Percentiles rank a stretch among this genome's conserved stretches.
Conservation (phyloP, 2,888 invertebrate genomes). For the Sphecodes monilicornis region DNA sequence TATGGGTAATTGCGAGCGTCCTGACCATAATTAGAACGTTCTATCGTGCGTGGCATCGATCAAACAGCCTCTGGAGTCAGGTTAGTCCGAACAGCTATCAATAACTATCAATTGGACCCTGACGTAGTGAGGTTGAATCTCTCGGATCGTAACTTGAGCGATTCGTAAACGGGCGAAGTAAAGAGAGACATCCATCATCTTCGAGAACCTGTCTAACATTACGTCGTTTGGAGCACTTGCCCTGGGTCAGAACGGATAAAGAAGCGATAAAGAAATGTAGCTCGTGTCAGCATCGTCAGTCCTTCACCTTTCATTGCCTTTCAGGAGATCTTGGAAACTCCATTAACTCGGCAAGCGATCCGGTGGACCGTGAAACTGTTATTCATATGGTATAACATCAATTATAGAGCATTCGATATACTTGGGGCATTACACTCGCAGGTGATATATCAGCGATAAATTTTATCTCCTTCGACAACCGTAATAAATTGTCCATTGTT, state of each 20-base stretch:
- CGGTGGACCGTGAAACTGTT: slow-evolving; percentile 54
- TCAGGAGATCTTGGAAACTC: slow-evolving; percentile 68
- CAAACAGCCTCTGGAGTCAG: slow-evolving; percentile 75
- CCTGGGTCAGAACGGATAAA: slow-evolving; percentile 70
- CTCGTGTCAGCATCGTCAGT: slow-evolving; percentile 71
- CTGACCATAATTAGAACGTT: slow-evolving; percentile 78
- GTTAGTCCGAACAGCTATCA: slow-evolving; percentile 75
- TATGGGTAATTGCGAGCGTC: slow-evolving; percentile 74
- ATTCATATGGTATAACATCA: slow-evolving; percentile 45
- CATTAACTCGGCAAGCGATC: slow-evolving; percentile 61
- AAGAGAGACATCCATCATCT: slow-evolving; percentile 75
- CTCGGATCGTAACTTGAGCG: slow-evolving; percentile 65
- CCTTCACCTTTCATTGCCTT: slow-evolving; percentile 70
- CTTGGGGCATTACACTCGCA: not conserved
- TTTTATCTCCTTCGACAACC: not conserved
- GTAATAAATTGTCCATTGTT: slow-evolving; percentile 30
- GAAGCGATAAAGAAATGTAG: slow-evolving; percentile 71
- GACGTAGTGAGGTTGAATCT: slow-evolving; percentile 53
- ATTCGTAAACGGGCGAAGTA: slow-evolving; percentile 68
- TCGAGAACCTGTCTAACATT: slow-evolving; percentile 72
- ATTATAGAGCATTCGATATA: slow-evolving; percentile 32
- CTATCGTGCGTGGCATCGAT: slow-evolving; percentile 78
- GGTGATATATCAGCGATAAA: not conserved
- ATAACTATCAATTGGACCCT: slow-evolving; percentile 75
- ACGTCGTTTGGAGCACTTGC: slow-evolving; percentile 69